Evolutionary conservation across 2,888 invertebrate genomes (phyloP), one percentile per base, ranked within the genome.

Genomic region (Cantharis nigra): DNA sequence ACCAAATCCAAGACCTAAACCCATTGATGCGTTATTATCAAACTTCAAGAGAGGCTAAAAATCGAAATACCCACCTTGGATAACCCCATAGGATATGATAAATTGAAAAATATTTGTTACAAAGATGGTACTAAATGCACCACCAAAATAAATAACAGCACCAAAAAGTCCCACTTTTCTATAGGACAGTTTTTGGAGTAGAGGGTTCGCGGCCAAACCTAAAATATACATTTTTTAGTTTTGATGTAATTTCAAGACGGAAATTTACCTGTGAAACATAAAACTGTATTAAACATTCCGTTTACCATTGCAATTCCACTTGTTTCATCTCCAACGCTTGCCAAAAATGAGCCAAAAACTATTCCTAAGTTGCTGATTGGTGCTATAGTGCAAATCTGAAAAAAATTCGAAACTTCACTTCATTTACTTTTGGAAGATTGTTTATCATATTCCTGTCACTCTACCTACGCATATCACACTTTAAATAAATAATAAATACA

Each of bases 361-460:
- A 95, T 90, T 0, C 93, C 93, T 82, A 94, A 94, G 0, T 93
- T 93, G 16, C 93, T 91, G 33, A 92, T 89, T 0, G 94, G 93
- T 0, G 93, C 92, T 65, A 94, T 89, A 0, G 92, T 92, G 63
- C 93, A 90, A 84, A 93, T 91, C 95, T 95, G 87, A 72, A 88
- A n/a, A 49, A 13, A 33, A 13, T 13, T 5, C 1, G 4, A 13
- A n/a, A n/a, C 13, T 33, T 33, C 2, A 5, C 13, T 33, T 33
- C 3, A 13, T 49, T 49, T 9, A 7, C n/a, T 49, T 49, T 49
- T 49, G n/a, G 7, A 49, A 49, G n/a, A n/a, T 26, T n/a, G n/a
- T 2, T 49, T 49, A 33, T 33, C 7, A n/a, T 33, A 13, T 5
- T 13, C 5, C 33, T 33, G 33, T 33, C 33, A 33, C 33, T 33